Conservation (phyloP, 2,797 vertebrate species). For the Okamejei kenojei region DNA sequence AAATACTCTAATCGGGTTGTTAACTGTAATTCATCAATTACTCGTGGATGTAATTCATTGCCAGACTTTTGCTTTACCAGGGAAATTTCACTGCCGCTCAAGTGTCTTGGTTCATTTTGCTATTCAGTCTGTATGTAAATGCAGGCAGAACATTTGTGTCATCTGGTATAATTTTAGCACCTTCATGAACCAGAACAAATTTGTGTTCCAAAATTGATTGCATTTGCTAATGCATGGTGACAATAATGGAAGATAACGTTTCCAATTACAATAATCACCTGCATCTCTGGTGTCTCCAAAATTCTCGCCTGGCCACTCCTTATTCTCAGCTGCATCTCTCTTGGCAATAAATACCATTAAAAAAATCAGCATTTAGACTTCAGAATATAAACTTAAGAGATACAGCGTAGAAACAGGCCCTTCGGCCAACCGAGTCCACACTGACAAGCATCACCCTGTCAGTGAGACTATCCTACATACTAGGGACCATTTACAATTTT, state of each 20-base stretch:
- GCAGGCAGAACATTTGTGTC: slow-evolving; percentile 12
- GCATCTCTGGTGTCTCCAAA: too few species aligned
- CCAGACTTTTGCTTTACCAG: not conserved
- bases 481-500: too few species aligned
- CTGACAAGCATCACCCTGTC: too few species aligned
- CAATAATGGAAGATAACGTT: slow-evolving; percentile 8
- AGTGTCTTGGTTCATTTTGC: not conserved
- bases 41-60: not conserved
- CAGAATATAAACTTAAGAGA: too few species aligned
- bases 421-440: too few species aligned
- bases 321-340: too few species aligned
- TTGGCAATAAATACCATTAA: too few species aligned
- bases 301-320: too few species aligned
- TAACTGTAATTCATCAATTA: not conserved
- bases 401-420: too few species aligned
- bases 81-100: not conserved
- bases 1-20: not conserved
- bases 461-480: too few species aligned
- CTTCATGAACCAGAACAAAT: slow-evolving; percentile 29
- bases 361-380: too few species aligned
- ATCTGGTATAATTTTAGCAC: slow-evolving; percentile 29
- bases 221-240: not conserved
- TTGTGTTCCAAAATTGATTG: slow-evolving; percentile 20
- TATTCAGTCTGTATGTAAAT: slow-evolving; percentile 28
- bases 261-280: not conserved